Percentiles rank a stretch among this genome's conserved stretches.
Evolutionary conservation across 1,140 invertebrate species (phyloP).

Genomic region (Euwallacea fornicatus): DNA sequence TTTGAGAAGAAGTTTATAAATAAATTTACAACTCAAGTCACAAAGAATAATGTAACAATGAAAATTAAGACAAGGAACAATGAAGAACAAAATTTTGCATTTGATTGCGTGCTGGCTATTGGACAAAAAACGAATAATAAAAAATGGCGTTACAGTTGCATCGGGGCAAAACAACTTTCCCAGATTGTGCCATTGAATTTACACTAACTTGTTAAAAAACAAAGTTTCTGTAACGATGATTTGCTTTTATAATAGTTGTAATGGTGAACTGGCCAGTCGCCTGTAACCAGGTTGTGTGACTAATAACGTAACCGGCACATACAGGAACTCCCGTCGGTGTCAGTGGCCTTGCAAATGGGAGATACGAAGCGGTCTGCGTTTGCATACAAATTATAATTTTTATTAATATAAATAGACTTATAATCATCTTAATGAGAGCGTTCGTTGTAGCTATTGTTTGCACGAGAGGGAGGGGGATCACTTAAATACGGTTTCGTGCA

Average conservation of each 20-base stretch:
- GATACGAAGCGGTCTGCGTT: background rate
- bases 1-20: too few species aligned
- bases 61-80: too few species aligned
- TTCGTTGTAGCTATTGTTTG: background rate
- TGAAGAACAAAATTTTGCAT: background rate
- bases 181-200: too few species aligned
- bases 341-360: constrained; percentile 14
- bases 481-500: background rate
- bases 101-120: background rate
- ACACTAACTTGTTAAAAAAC: constrained; percentile 2
- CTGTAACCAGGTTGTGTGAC: constrained; percentile 14
- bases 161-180: background rate
- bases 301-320: background rate
- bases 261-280: background rate
- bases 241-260: background rate
- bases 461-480: background rate
- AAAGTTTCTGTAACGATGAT: background rate
- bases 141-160: background rate
- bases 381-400: background rate
- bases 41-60: too few species aligned
- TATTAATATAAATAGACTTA: background rate
- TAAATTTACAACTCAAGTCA: too few species aligned
- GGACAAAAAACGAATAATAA: background rate
- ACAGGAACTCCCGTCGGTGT: constrained; percentile 19
- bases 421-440: background rate